A percentile compares a stretch with the other conserved stretches of the same genome.
Evolutionary conservation across 2,888 invertebrate species (phyloP).

Genomic region (Cataglyphis altisquamis): DNA sequence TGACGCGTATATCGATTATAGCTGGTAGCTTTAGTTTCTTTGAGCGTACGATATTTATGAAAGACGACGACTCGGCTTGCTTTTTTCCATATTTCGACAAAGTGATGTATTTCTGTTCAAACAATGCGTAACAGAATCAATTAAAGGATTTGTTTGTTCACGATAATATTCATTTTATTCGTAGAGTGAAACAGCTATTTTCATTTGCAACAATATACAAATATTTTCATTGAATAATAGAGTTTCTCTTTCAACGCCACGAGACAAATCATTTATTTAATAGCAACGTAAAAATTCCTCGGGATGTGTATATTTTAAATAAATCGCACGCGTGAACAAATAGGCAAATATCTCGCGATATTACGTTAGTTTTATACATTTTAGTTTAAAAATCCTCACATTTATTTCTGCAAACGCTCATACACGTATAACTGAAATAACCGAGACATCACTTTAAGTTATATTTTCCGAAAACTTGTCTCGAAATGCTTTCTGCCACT

Average conservation of each 20-base stretch:
- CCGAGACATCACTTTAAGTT: conserved; percentile 35
- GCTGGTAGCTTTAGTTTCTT: conserved; percentile 27
- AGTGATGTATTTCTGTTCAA: conserved; percentile 19
- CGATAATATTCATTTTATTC: not conserved
- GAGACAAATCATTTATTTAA: conserved; percentile 6
- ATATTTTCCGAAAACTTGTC: conserved; percentile 60
- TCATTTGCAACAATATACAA: not conserved
- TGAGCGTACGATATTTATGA: conserved; percentile 54
- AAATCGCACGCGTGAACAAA: not conserved
- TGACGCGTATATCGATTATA: conserved; percentile 56
- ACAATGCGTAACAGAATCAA: not conserved
- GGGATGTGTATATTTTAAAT: not conserved
- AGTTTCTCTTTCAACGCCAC: not conserved
- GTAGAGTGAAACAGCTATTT: not conserved
- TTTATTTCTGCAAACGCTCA: conserved; percentile 16
- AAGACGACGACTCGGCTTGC: conserved; percentile 35
- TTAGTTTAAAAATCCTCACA: conserved; percentile 11
- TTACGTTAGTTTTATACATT: conserved; percentile 18
- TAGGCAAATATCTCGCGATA: not conserved
- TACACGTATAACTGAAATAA: conserved; percentile 2
- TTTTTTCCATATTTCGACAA: conserved; percentile 28
- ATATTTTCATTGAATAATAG: conserved; percentile 11
- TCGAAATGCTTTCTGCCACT: conserved; percentile 60
- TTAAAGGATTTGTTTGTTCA: not conserved
- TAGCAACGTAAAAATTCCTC: not conserved